Evolutionary conservation across 2,888 invertebrate species (phyloP).

Genomic region (Aproaerema taeniolella): DNA sequence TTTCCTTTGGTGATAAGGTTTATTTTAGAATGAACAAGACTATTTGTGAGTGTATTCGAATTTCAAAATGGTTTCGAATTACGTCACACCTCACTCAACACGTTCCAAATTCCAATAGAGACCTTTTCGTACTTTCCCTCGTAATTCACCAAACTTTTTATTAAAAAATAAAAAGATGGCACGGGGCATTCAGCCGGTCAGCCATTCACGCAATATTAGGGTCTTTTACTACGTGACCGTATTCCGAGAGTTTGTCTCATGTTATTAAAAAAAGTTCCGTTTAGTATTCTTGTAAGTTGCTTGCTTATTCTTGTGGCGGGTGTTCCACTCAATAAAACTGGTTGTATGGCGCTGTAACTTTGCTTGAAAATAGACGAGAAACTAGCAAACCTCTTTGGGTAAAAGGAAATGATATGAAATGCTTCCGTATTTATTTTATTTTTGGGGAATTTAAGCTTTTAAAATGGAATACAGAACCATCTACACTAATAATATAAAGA

Average conservation of each 20-base stretch:
- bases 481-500: too few relatives aligned
- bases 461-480: too few relatives aligned
- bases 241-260: conserved; percentile 30
- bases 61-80: too few relatives aligned
- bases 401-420: too few relatives aligned
- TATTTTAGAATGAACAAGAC: too few relatives aligned
- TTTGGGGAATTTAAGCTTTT: too few relatives aligned
- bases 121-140: conserved; percentile 23
- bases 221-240: conserved; percentile 42
- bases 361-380: too few relatives aligned
- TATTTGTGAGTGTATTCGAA: too few relatives aligned
- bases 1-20: too few relatives aligned
- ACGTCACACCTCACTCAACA: conserved; percentile 2
- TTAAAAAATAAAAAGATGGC: conserved; percentile 35
- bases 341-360: too few relatives aligned
- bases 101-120: conserved; percentile 3
- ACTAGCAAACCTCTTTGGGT: too few relatives aligned
- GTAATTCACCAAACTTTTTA: conserved; percentile 48
- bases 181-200: conserved; percentile 16
- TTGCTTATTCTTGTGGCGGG: conserved; percentile 4
- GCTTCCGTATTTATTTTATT: too few relatives aligned
- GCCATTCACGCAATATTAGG: conserved; percentile 29
- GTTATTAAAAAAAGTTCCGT: conserved; percentile 39
- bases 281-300: conserved; percentile 16
- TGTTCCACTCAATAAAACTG: conserved; percentile 10